Conservation (phyloP, 2,888 invertebrate genomes). For the Lepidocyrtinus sp. region DNA sequence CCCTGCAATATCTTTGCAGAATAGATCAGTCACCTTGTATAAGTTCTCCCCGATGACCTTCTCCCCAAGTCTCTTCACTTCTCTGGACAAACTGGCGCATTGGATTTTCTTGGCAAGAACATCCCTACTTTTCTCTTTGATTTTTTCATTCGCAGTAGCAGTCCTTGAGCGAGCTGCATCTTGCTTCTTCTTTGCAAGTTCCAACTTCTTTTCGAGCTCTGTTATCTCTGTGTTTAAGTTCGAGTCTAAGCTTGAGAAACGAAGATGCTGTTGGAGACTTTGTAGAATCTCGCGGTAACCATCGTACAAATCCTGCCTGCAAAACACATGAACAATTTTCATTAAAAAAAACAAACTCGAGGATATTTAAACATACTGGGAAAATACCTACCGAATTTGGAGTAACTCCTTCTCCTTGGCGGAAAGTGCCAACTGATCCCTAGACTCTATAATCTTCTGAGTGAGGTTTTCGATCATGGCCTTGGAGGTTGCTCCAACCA, state of each 20-base stretch:
- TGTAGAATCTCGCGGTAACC: not conserved
- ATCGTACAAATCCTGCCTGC: not conserved
- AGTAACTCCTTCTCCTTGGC: not conserved
- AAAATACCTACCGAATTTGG: not conserved
- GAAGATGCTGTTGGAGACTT: not conserved
- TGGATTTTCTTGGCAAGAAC: not conserved
- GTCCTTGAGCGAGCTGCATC: not conserved
- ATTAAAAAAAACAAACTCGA: not conserved
- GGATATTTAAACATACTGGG: not conserved
- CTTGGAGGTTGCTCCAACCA: no score
- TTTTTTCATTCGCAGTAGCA: not conserved
- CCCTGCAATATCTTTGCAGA: not conserved
- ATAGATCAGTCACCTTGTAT: not conserved
- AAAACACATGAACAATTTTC: no score
- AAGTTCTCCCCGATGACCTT: not conserved
- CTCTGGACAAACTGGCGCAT: not conserved
- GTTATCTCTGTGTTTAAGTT: not conserved
- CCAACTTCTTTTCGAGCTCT: not conserved
- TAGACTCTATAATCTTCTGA: not conserved
- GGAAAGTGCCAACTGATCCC: constrained; percentile 1
- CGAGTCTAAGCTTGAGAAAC: not conserved
- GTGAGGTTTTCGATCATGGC: not conserved
- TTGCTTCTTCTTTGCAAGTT: not conserved
- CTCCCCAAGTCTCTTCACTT: not conserved
- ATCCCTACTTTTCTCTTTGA: not conserved